phyloP scores from a whole-genome alignment of 2,797 vertebrate species.

The Columba guinea region DNA sequence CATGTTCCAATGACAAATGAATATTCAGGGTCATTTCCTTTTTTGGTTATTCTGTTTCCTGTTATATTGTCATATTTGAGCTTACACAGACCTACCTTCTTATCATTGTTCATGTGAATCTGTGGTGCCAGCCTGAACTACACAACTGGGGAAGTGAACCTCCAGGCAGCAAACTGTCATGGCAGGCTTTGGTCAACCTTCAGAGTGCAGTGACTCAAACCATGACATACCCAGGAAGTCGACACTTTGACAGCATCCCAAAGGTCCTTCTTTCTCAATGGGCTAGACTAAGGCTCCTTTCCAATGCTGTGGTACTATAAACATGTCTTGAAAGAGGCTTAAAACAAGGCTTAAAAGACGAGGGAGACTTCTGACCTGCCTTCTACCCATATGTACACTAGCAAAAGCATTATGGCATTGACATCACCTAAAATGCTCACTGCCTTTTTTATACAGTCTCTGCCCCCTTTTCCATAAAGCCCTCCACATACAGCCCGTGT shows the following conservation, averaged over 20 bases:
- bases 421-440: neutral
- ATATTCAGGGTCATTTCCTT: neutral
- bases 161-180: neutral
- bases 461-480: neutral
- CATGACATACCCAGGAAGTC: fast-evolving
- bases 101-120: neutral
- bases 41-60: neutral
- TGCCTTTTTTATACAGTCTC: neutral
- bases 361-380: neutral
- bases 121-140: neutral
- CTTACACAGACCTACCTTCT: neutral
- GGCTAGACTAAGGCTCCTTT: neutral
- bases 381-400: neutral
- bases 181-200: neutral
- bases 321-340: neutral
- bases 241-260: neutral
- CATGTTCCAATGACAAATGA: neutral
- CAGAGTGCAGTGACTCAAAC: neutral
- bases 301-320: neutral
- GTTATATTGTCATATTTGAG: neutral
- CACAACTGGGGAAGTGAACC: neutral
- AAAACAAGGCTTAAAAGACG: neutral
- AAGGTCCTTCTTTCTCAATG: neutral
- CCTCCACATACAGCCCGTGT: neutral
- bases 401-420: neutral